Evolutionary conservation across 2,113 vertebrate species (phyloP).

Genomic region (Patagioenas fasciata): DNA sequence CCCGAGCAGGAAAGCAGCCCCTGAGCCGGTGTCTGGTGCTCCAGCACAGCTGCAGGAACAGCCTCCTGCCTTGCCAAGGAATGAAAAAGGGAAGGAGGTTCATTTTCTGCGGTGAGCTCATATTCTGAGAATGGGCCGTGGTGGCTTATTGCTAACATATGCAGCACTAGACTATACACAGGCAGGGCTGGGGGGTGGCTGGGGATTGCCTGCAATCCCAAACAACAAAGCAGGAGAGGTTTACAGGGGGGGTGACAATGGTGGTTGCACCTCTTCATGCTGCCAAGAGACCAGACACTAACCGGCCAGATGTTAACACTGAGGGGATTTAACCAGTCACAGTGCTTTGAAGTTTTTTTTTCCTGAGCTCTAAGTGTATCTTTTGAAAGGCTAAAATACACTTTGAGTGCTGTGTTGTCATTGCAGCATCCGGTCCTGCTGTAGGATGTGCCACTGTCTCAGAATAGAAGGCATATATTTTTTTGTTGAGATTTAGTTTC

Average conservation of each 20-base stretch:
- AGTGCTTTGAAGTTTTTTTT: not conserved
- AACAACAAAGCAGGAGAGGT: not conserved
- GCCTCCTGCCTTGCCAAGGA: not conserved
- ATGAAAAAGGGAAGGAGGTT: not conserved
- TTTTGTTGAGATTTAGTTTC: not conserved
- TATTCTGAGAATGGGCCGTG: not conserved
- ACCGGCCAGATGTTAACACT: not conserved
- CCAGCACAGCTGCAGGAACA: not conserved
- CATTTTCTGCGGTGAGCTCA: not conserved
- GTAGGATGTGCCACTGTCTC: not conserved
- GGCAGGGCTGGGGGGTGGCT: not conserved
- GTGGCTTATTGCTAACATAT: not conserved
- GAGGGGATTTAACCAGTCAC: not conserved
- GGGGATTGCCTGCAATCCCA: not conserved
- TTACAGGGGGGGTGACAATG: not conserved
- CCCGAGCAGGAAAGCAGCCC: not conserved
- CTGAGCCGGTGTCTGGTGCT: fast-evolving
- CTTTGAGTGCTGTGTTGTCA: not conserved
- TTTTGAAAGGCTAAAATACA: not conserved
- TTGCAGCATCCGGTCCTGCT: not conserved
- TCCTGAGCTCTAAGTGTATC: not conserved
- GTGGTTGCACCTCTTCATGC: not conserved
- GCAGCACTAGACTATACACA: not conserved
- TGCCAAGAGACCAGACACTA: not conserved
- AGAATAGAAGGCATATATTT: not conserved